A percentile compares a stretch with the other conserved stretches of the same genome.
These are phyloP conservation scores for Idris sp. DNA, from an alignment of 1,140 invertebrate species.

Conservation along the genomic window DNA sequence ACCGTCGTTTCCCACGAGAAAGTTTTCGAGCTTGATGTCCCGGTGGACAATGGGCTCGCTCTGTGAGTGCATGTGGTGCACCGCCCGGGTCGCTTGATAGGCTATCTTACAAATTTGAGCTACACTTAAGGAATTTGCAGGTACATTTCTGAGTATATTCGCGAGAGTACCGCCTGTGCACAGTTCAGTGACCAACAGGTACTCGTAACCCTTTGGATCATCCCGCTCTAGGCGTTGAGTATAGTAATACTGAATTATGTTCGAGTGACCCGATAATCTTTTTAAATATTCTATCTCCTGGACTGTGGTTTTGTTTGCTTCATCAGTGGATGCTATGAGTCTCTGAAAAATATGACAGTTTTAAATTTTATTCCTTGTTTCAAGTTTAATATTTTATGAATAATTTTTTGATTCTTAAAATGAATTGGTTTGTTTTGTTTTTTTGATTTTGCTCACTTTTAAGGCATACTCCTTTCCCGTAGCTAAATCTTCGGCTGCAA, in stretches of 20 bases:
- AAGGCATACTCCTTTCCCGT: constrained; percentile 94
- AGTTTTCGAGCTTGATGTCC: constrained; percentile 92
- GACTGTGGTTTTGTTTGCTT: constrained; percentile 86
- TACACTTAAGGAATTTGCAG: constrained; percentile 82
- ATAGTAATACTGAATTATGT: constrained; percentile 88
- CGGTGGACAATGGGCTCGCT: constrained; percentile 92
- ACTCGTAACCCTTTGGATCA: constrained; percentile 82
- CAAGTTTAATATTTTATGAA: too few species aligned
- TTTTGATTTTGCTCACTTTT: too few species aligned
- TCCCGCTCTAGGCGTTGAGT: constrained; percentile 83
- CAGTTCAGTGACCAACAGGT: constrained; percentile 85
- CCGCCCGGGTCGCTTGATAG: constrained; percentile 93
- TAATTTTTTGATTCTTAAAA: too few species aligned
- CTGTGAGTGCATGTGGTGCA: constrained; percentile 96
- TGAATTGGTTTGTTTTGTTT: too few species aligned
- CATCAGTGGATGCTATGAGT: constrained; percentile 87
- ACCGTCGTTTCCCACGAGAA: constrained; percentile 87
- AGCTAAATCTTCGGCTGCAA: constrained; percentile 92
- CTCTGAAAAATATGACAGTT: constrained; percentile 77
- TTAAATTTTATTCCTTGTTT: too few species aligned
- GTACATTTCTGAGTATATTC: constrained; percentile 85
- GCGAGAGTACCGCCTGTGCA: constrained; percentile 88
- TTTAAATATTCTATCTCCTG: constrained; percentile 89
- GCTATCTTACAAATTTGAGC: constrained; percentile 92
- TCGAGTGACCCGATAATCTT: constrained; percentile 87